phyloP scores from a whole-genome alignment of 30 jellyfish, hydroid and myxozoan species.

The Pelagia noctiluca region DNA sequence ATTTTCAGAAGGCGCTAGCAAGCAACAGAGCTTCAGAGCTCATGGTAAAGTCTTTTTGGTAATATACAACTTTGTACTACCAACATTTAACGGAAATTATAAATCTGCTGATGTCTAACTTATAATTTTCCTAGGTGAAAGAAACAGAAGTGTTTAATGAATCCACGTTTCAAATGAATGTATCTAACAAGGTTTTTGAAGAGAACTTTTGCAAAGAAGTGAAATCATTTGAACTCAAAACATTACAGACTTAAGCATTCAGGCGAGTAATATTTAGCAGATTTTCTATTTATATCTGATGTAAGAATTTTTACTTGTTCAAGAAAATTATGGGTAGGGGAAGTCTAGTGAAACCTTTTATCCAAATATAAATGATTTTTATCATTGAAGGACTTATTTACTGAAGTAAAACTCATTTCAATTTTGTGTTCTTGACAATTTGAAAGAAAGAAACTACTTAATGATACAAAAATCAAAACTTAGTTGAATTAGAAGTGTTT shows the following conservation, averaged over 20 bases:
- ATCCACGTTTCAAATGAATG: constrained; percentile 19
- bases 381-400: neutral
- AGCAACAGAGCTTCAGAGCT: too few relatives aligned
- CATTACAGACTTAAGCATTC: neutral
- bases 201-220: neutral
- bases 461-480: constrained; percentile 13
- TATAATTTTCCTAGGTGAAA: constrained; percentile 9
- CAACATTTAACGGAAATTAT: neutral
- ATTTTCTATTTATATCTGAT: neutral
- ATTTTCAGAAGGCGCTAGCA: too few relatives aligned
- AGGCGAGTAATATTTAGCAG: constrained; percentile 20
- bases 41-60: neutral
- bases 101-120: neutral
- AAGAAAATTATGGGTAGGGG: too few relatives aligned
- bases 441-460: neutral
- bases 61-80: neutral
- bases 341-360: too few relatives aligned
- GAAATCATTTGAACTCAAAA: too few relatives aligned
- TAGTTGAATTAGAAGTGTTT: constrained; percentile 42
- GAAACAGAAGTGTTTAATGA: constrained; percentile 55
- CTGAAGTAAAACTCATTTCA: neutral
- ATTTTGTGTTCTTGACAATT: neutral
- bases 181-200: neutral
- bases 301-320: too few relatives aligned
- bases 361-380: neutral